These are phyloP conservation scores for Terrapene triunguis DNA, from an alignment of 2,113 vertebrate genomes.

Conservation along the genomic window DNA sequence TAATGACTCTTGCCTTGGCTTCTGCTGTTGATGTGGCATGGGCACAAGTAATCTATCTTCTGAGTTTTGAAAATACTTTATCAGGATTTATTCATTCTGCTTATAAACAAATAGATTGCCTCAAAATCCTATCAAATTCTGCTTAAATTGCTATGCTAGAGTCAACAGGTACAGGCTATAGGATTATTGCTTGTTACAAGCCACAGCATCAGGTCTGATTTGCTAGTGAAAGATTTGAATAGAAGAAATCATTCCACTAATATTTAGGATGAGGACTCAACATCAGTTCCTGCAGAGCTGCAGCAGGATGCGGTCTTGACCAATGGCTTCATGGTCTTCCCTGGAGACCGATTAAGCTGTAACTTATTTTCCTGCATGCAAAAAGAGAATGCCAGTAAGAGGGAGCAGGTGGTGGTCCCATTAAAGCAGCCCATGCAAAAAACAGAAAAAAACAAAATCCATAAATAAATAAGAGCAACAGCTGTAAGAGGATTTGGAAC, in stretches of 20 bases:
- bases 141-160: slow-evolving; percentile 5
- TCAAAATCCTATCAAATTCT: slow-evolving; percentile 39
- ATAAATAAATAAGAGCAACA: slow-evolving; percentile 38
- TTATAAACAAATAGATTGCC: not conserved
- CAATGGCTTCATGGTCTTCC: slow-evolving; percentile 9
- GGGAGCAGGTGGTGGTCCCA: not conserved
- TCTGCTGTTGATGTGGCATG: not conserved
- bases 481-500: slow-evolving; percentile 72
- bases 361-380: slow-evolving; percentile 37
- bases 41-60: not conserved
- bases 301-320: not conserved
- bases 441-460: not conserved
- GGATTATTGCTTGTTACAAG: slow-evolving; percentile 33
- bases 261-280: not conserved
- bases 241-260: not conserved
- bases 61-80: not conserved
- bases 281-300: not conserved
- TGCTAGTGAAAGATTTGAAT: slow-evolving; percentile 27
- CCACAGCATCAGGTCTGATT: not conserved
- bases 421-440: not conserved
- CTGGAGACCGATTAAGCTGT: not conserved
- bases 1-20: not conserved
- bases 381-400: slow-evolving; percentile 8
- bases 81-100: not conserved
- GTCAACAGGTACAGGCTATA: slow-evolving; percentile 40